Percentiles rank a stretch among this genome's conserved stretches.
phyloP scores from a whole-genome alignment of 2,797 vertebrate species.

The Delichon dasypus region DNA sequence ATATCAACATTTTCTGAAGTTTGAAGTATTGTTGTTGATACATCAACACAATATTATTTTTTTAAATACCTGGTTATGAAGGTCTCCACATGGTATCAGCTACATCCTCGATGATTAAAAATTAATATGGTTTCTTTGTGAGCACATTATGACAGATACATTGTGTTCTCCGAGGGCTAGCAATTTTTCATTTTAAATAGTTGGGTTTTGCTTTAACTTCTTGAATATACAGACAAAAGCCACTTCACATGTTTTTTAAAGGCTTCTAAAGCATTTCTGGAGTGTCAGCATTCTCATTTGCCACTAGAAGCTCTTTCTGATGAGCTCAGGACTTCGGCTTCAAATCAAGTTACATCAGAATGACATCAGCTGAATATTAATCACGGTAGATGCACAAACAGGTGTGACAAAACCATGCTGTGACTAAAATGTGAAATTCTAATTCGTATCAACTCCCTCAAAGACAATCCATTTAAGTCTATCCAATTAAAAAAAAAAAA shows the following conservation, averaged over 20 bases:
- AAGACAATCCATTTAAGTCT: constrained; percentile 5
- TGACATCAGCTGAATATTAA: constrained; percentile 65
- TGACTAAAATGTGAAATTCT: constrained; percentile 35
- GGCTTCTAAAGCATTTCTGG: constrained; percentile 37
- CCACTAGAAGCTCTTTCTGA: constrained; percentile 66
- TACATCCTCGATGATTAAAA: neutral
- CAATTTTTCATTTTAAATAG: constrained; percentile 49
- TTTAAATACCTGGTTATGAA: neutral
- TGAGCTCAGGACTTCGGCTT: constrained; percentile 65
- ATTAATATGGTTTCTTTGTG: neutral
- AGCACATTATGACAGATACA: neutral
- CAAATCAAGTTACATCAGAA: constrained; percentile 69
- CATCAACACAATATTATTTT: neutral
- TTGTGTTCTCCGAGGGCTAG: neutral
- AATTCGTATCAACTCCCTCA: neutral
- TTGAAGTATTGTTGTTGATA: neutral
- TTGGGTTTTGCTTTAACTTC: constrained; percentile 53
- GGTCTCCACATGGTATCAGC: neutral
- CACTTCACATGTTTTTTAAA: constrained; percentile 57
- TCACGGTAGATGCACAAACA: constrained; percentile 30
- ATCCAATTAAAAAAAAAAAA: neutral
- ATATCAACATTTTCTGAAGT: neutral
- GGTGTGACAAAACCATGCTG: constrained; percentile 38
- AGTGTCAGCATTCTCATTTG: constrained; percentile 60
- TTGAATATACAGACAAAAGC: constrained; percentile 41